phyloP scores from a whole-genome alignment of 1,140 invertebrate species.

The Drosophila erecta region DNA sequence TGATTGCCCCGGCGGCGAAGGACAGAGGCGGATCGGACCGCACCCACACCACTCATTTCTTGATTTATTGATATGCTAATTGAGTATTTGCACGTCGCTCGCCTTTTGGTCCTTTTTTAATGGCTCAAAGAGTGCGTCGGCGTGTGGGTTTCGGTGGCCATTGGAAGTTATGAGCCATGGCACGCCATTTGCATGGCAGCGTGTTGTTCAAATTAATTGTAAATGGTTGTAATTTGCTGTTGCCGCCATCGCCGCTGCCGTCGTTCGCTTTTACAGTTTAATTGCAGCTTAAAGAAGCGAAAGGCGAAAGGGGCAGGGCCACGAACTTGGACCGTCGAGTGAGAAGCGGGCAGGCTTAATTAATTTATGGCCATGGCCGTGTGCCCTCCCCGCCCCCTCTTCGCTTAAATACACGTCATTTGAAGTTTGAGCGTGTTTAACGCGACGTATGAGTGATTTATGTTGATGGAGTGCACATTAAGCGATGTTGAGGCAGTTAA shows the following conservation, averaged over 20 bases:
- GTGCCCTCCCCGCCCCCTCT: neutral
- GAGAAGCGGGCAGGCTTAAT: constrained; percentile 56
- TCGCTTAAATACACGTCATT: constrained; percentile 67
- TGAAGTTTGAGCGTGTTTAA: constrained; percentile 78
- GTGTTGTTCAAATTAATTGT: constrained; percentile 81
- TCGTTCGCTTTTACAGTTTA: constrained; percentile 78
- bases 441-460: constrained; percentile 82
- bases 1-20: constrained; percentile 47
- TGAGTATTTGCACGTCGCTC: constrained; percentile 77
- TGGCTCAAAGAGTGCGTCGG: constrained; percentile 32
- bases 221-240: constrained; percentile 80
- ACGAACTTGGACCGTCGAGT: constrained; percentile 43
- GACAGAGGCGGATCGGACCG: neutral
- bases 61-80: constrained; percentile 82
- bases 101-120: constrained; percentile 26
- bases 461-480: constrained; percentile 74
- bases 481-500: constrained; percentile 60
- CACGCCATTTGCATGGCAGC: constrained; percentile 77
- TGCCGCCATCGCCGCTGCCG: constrained; percentile 20
- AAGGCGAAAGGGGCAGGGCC: constrained; percentile 13
- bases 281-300: constrained; percentile 62
- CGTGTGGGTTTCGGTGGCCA: constrained; percentile 25
- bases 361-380: constrained; percentile 75
- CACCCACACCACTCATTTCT: constrained; percentile 56
- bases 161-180: constrained; percentile 78